Conservation (phyloP, 2,888 invertebrate species). For the Melipona beecheii region DNA sequence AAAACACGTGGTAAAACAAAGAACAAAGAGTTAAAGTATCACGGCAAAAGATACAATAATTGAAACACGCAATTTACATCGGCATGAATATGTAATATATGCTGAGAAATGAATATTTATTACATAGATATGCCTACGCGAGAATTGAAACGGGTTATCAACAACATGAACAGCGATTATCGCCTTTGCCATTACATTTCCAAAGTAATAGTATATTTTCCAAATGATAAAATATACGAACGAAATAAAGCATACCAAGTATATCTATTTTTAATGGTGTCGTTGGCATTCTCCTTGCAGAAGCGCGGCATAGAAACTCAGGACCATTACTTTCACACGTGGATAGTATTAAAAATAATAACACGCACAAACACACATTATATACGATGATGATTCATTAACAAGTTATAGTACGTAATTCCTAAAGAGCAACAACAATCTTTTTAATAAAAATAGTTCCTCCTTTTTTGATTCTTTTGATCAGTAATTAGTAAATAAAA, state of each 20-base stretch:
- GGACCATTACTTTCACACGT: constrained; percentile 20
- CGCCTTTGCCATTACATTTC: background rate
- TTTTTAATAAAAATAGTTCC: background rate
- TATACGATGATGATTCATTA: background rate
- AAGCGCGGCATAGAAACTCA: constrained; percentile 31
- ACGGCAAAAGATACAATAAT: background rate
- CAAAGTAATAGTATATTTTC: background rate
- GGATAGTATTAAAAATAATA: constrained; percentile 5
- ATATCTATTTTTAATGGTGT: constrained; percentile 72
- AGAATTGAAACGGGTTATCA: background rate
- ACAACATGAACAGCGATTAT: constrained; percentile 1
- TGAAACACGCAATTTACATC: background rate
- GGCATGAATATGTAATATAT: constrained; percentile 13
- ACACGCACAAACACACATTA: constrained; percentile 25
- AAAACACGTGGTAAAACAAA: constrained; percentile 12
- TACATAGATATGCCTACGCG: no score
- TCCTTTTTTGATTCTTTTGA: background rate
- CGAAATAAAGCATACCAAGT: constrained; percentile 65
- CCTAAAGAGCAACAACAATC: background rate
- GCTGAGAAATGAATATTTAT: background rate
- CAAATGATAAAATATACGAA: constrained; percentile 29
- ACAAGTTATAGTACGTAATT: background rate
- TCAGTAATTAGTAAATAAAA: background rate
- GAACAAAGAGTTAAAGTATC: background rate
- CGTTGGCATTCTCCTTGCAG: constrained; percentile 70